Percentiles rank a stretch among this genome's conserved stretches.
phyloP scores from a whole-genome alignment of 2,888 invertebrate genomes.

The Eudasyphora cyanicolor region DNA sequence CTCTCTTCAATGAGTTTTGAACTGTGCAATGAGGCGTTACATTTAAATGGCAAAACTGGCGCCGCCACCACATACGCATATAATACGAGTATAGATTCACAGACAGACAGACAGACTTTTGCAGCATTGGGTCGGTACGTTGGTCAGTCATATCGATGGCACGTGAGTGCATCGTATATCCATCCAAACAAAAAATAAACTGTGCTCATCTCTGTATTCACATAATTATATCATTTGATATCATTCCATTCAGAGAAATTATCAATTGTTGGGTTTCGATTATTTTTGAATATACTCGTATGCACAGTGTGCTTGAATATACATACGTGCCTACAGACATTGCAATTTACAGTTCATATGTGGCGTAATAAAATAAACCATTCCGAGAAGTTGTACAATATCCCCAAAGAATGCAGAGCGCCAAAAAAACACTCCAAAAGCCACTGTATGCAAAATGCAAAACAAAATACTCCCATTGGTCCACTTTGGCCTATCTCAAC shows the following conservation, averaged over 20 bases:
- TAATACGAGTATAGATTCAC: background rate
- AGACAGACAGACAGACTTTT: no score
- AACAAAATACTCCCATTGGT: background rate
- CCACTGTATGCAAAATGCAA: background rate
- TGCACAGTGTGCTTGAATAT: background rate
- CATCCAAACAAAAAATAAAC: no score
- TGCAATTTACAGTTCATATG: no score
- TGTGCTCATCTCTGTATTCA: background rate
- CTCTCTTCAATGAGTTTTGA: background rate
- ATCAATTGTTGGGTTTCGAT: background rate
- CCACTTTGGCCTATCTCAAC: background rate
- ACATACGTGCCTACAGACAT: background rate
- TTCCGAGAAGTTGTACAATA: no score
- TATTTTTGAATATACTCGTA: background rate
- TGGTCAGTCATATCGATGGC: no score
- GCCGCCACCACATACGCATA: background rate
- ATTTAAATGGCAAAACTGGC: constrained; percentile 28
- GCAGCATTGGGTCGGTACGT: no score
- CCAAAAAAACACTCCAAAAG: background rate
- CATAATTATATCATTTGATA: background rate
- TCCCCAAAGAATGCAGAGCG: background rate
- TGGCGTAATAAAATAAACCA: no score
- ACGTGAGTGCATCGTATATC: no score
- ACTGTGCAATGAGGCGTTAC: constrained; percentile 14
- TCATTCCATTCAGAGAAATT: background rate